Base-by-base conservation (phyloP, 2,888 invertebrate species). In the Caenorhabditis sinica region DNA sequence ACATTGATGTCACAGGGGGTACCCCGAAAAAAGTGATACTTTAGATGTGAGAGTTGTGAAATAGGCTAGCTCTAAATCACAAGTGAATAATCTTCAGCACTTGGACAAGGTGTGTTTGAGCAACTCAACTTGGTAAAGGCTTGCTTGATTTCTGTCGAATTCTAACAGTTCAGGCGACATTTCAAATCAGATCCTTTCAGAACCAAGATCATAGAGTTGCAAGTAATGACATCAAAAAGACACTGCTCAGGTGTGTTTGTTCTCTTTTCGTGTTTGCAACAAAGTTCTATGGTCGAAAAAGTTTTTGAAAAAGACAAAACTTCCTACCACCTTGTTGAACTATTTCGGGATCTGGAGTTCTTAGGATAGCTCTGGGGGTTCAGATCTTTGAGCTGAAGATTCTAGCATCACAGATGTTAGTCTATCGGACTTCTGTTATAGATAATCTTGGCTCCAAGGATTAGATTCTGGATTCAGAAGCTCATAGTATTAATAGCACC, bases 191-290 rank as follows among this genome's bases (percentile, higher is more conserved):
- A 13, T 49, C n/a, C n/a, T 5, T 23, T 20, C 40, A 23, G 53
- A 53, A 11, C 53, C 28, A 58, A 58, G 30, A 28, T 58, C 30
- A 61, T 6, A 36, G 13, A 40, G 40, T 30, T 58, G 30, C 36
- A 20, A n/a, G 36, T 9, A 20, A 20, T 61, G 61, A 20, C 61
- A 61, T 61, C 61, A 61, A 61, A 61, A 20, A 36, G 36, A 36
- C 58, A 60, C 36, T 13, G 4, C 15, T 56, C 9, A 6, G 33
- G 4, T 36, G 33, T 60, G 36, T 61, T 61, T 61, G 61, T 36
- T 20, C 36, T 36, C 8, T n/a, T n/a, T 36, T 33, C 36, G 61
- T 61, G 61, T 61, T 36, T 61, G 61, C 61, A 61, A 61, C 61
- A 30, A 17, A 51, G 51, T 51, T 23, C 9, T n/a, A 23, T 23